Evolutionary conservation across 2,113 vertebrate species (phyloP).

Genomic region (Felis chaus): DNA sequence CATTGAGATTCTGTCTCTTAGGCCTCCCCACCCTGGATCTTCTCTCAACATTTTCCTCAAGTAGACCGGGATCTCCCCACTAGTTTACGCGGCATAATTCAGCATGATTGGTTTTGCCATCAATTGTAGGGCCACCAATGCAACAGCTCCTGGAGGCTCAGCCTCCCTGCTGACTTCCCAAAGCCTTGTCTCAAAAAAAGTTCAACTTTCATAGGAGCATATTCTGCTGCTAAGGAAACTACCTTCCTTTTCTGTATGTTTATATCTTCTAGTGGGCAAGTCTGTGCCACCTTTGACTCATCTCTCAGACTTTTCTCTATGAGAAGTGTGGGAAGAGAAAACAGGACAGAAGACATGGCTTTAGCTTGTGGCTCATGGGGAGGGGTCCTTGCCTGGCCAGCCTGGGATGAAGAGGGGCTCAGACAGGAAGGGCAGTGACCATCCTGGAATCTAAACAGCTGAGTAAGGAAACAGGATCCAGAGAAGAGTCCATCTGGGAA

Average conservation of each 20-base stretch:
- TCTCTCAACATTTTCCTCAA: background rate
- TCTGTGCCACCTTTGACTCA: background rate
- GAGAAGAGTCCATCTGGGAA: background rate
- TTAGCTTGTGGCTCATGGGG: background rate
- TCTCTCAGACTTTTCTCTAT: background rate
- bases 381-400: background rate
- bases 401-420: background rate
- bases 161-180: background rate
- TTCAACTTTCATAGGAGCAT: background rate
- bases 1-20: background rate
- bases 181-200: background rate
- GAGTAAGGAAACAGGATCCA: background rate
- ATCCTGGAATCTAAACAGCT: background rate
- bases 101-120: background rate
- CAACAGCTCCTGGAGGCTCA: background rate
- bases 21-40: background rate
- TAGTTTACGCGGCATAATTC: background rate
- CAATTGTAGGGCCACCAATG: accelerated
- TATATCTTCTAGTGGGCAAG: background rate
- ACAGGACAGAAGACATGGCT: background rate
- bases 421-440: background rate
- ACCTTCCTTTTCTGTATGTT: background rate
- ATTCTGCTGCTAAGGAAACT: background rate
- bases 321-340: background rate
- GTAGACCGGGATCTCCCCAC: background rate